phyloP scores from a whole-genome alignment of 2,113 vertebrate genomes.

The Gracilinanus agilis region DNA sequence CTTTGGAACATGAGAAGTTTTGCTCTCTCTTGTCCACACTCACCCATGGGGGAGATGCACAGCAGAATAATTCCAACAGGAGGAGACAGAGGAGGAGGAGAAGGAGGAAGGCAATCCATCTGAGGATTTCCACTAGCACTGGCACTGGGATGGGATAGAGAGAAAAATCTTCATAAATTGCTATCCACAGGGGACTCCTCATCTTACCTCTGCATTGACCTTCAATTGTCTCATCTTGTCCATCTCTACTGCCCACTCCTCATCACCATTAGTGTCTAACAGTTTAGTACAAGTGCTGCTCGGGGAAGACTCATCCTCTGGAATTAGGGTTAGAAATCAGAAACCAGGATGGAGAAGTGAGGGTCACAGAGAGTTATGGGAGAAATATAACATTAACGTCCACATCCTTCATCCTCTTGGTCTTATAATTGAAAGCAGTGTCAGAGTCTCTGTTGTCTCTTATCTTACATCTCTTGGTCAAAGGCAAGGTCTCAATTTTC shows the following conservation, averaged over 20 bases:
- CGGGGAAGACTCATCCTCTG: not conserved
- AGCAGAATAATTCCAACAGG: not conserved
- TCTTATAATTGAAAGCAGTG: not conserved
- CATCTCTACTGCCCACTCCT: too few relatives aligned
- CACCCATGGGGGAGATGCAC: not conserved
- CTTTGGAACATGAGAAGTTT: too few relatives aligned
- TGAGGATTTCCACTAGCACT: too few relatives aligned
- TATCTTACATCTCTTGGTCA: not conserved
- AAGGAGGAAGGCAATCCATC: not conserved
- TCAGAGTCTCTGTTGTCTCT: not conserved
- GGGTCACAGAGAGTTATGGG: not conserved
- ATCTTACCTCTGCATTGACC: not conserved
- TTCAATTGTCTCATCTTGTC: not conserved
- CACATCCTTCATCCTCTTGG: too few relatives aligned
- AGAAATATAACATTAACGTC: rapidly evolving
- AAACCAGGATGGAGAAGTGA: too few relatives aligned
- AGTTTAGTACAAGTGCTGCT: not conserved
- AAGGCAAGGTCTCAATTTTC: not conserved
- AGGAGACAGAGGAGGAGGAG: not conserved
- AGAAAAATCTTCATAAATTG: not conserved
- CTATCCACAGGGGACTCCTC: not conserved
- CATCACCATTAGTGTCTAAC: not conserved
- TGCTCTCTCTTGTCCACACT: not conserved
- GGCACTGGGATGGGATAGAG: not conserved
- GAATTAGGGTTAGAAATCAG: not conserved